Evolutionary conservation across 2,888 invertebrate species (phyloP), one percentile per base, ranked within the genome.

Genomic region (Adelphocoris suturalis): DNA sequence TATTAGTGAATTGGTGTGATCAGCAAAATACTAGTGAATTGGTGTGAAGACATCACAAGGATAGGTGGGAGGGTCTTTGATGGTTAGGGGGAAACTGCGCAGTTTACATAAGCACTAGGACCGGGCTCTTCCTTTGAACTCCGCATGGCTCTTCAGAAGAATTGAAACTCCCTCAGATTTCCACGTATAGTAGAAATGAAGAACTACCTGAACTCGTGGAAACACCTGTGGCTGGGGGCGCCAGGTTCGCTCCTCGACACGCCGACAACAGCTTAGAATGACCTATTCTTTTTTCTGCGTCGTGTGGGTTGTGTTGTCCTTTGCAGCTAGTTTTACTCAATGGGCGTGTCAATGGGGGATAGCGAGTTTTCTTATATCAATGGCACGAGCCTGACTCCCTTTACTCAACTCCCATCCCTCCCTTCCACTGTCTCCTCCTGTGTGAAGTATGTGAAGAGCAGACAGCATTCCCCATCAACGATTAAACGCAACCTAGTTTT

Each of bases 241-340:
- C 61, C 61, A 19, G 61, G 61, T 61, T 61, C 61, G 61, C 61
- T 61, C 61, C 16, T 52, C 13, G 52, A 16, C 13, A 19, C 61
- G 61, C 61, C 61, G 61, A 19, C 61, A 61, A 9, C 19, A 14
- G n/a, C 61, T n/a, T 61, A 61, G 61, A 19, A 61, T 61, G 61
- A 61, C 61, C 61, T 61, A 19, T 61, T 61, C 19, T 61, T 61
- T 19, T 19, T 19, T 16, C 61, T 19, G 16, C 61, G 61, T 3
- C 19, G 61, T 61, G 61, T 61, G 61, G 61, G 61, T 19, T 61
- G 61, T 61, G 16, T 61, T 61, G 61, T n/a, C 61, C 61, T 61
- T 61, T 19, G 61, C 61, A 61, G 61, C 61, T 61, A 61, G n/a
- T 61, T 61, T 61, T 61, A 61, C 61, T 61, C 61, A 61, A 61